Base-by-base conservation (phyloP, 2,888 invertebrate species). In the Ophion ventricosus region DNA sequence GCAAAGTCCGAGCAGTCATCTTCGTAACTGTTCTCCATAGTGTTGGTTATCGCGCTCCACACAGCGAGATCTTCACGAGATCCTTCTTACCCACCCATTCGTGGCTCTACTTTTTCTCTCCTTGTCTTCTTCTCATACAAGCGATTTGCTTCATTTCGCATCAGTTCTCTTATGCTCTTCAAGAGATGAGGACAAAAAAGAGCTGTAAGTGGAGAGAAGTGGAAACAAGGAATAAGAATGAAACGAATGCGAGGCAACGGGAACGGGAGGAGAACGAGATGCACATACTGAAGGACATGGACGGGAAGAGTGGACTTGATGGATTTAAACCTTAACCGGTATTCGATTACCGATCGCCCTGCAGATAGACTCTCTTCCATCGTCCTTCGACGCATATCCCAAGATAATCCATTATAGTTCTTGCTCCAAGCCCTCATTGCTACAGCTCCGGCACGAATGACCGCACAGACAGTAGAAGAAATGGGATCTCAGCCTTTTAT, bases 371-470 rank as follows among this genome's bases (percentile, higher is more conserved):
- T 77, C 40, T n/a, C 69, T 64, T 35, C 70, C n/a, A 43, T 77
- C 66, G 25, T 70, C 35, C 35, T 72, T 70, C 20, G 63, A 54
- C 70, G 64, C 59, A 73, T 43, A 75, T 87, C 87, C 73, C 74
- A 85, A 87, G 91, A 92, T 91, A 91, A 92, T 92, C 92, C 90
- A 92, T 92, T 92, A 92, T 88, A 87, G 89, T 91, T 91, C 90
- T 92, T 91, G 90, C 89, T 86, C 79, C 86, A 86, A 87, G 84
- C 82, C 80, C 29, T 59, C 61, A 75, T 61, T 35, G 43, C 40
- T 80, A 40, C 49, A 4, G 17, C 17, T 20, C 29, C 29, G 57
- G 29, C 70, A 59, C n/a, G 74, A 78, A 35, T 59, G 72, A 72
- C 64, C 23, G 49, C 56, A 49, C 49, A 49, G 29, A 49, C 63